Evolutionary conservation across 2,888 invertebrate species (phyloP), one percentile per base, ranked within the genome.

Genomic region (Amphipyra berbera): DNA sequence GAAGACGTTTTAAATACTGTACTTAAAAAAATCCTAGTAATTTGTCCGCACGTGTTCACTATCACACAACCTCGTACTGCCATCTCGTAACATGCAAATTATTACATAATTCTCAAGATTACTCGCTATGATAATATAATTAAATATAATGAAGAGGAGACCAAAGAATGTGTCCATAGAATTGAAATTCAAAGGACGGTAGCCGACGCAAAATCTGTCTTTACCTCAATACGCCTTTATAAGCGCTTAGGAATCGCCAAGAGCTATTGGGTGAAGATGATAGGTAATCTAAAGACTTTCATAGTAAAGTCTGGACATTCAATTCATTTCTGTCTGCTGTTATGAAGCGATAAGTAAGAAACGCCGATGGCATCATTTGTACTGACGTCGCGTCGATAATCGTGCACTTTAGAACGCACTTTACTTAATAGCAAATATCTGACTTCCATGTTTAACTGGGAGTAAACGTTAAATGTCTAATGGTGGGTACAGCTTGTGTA

Each of bases 361-460:
- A 45, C 70, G 54, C 50, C 57, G 63, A 52, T 46, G 56, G 47
- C 73, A 59, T 47, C 54, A 10, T 47, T 21, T 10, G 44, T 33
- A 35, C 45, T 33, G 69, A 46, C 56, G 46, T 40, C 21, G 53
- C 45, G 21, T 45, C 48, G 57, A 58, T 71, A 71, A 69, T 52
- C 75, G 48, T 58, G 70, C 70, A 74, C 70, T 71, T 73, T 74
- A 74, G 75, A 63, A 63, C 47, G 75, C 70, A 71, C 70, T 74
- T 71, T 69, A 58, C 56, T 74, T 74, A 71, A 71, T 69, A 69
- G 70, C 70, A 62, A 74, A 58, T 74, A 74, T 69, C 63, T 50
- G 47, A 63, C 42, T 74, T 68, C 53, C 15, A 73, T 35, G 55
- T 56, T 54, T 69, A 44, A 70, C 38, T 46, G 30, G 15, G 9